Evolutionary conservation across 2,113 vertebrate genomes (phyloP), one percentile per base, ranked within the genome.

Genomic region (Accipiter virgatus): DNA sequence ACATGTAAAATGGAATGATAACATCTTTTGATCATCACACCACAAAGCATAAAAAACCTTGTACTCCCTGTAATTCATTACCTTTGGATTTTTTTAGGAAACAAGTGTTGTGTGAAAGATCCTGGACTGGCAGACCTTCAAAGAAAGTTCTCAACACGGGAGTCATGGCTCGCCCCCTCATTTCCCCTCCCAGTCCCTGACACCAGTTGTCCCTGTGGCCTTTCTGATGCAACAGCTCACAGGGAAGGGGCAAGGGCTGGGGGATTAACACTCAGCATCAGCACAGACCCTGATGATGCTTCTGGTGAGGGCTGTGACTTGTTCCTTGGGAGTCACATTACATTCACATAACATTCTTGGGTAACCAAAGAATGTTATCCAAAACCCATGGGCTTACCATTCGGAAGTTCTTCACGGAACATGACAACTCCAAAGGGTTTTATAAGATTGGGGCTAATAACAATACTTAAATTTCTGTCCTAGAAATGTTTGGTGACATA

Each of bases 11-110:
- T 2, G 10, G 77, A 93, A 92, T 20, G 62, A 83, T 87, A 96
- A 87, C 71, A 56, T 66, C 83, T 91, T 97, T 96, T 97, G 95
- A 97, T 98, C 96, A 92, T 89, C 70, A 77, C 79, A 90, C 62
- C 70, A 80, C 79, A 95, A 96, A 95, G 61, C 72, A 81, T 52
- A 92, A 88, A 94, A 79, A 66, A 83, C 40, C 85, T 91, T 95
- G 91, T 84, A 78, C 56, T 66, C 73, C 31, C 45, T 94, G 70
- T 79, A 94, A 92, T 95, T 89, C 70, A 92, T 85, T 97, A 89
- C 81, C 71, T 91, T 93, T 47, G n/a, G 14, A 52, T 81, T 94
- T 82, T 93, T 91, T 95, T 56, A 66, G 25, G 56, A 95, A 97
- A 91, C 53, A 93, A 96, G 56, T 42, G 52, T 87, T 91, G 38